Conservation (phyloP, 35 echinoderm and acorn worm species). For the Ophioderma brevispina region DNA sequence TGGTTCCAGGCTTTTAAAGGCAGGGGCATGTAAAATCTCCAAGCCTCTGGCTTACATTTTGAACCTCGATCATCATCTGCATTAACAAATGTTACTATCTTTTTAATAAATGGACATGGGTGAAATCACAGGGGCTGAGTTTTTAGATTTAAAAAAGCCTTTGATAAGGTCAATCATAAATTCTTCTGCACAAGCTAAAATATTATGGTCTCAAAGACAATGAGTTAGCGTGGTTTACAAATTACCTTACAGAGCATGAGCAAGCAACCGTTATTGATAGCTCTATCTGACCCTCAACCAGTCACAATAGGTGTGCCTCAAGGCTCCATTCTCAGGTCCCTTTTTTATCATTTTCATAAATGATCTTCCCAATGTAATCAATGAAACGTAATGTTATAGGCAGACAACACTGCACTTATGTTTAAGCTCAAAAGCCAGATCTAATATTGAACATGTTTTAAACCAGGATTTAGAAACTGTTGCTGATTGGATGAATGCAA, state of each 20-base stretch:
- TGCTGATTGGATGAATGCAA: neutral
- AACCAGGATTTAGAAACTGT: neutral
- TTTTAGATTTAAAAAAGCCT: conserved; percentile 25
- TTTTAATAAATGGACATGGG: neutral
- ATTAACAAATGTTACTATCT: conserved; percentile 12
- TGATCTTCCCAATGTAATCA: neutral
- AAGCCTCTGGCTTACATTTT: neutral
- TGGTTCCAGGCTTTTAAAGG: neutral
- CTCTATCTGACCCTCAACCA: neutral
- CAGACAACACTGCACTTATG: conserved; percentile 5
- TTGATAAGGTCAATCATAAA: conserved; percentile 4
- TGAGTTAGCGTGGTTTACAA: neutral
- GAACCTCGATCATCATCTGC: neutral
- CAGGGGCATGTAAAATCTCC: neutral
- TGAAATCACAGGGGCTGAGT: conserved; percentile 17
- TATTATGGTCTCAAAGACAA: neutral
- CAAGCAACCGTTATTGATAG: neutral
- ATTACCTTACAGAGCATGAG: neutral
- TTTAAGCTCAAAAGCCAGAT: neutral
- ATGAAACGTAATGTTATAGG: neutral
- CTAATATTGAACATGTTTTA: neutral
- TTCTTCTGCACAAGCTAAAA: neutral
- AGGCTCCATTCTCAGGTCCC: neutral
- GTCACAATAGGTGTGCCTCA: neutral
- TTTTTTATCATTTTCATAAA: conserved; percentile 7